phyloP scores from a whole-genome alignment of 2,113 vertebrate genomes.

The Lagopus muta region DNA sequence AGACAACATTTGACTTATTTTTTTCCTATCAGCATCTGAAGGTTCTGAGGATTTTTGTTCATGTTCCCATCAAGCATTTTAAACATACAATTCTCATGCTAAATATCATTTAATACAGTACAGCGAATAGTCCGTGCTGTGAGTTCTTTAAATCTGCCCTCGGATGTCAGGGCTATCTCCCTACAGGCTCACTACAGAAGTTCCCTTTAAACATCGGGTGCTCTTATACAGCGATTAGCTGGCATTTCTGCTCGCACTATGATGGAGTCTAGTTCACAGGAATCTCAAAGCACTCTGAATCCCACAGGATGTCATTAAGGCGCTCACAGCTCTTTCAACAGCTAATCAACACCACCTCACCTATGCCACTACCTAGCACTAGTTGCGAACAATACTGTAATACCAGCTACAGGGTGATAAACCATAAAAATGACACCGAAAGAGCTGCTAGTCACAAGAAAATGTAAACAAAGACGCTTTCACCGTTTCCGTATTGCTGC shows the following conservation, averaged over 20 bases:
- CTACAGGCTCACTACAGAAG: neutral
- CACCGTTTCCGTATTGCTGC: fast-evolving
- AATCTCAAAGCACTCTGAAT: neutral
- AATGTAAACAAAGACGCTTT: neutral
- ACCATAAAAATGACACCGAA: neutral
- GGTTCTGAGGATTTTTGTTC: neutral
- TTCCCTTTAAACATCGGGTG: neutral
- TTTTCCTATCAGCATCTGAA: neutral
- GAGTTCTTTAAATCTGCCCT: neutral
- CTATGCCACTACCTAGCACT: neutral
- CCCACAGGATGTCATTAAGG: neutral
- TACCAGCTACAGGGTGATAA: neutral
- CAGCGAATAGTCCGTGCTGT: neutral
- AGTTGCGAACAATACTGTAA: neutral
- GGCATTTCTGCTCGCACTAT: neutral
- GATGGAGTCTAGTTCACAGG: neutral
- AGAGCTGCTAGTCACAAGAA: neutral
- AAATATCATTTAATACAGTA: neutral
- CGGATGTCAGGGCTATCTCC: neutral
- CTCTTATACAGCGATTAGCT: neutral
- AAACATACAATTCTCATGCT: neutral
- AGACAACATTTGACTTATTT: neutral
- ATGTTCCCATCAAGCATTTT: neutral
- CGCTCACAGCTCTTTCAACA: neutral
- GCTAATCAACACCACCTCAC: neutral